Evolutionary conservation across 2,113 vertebrate species (phyloP), one percentile per base, ranked within the genome.

Genomic region (Trematocara nigrifrons): DNA sequence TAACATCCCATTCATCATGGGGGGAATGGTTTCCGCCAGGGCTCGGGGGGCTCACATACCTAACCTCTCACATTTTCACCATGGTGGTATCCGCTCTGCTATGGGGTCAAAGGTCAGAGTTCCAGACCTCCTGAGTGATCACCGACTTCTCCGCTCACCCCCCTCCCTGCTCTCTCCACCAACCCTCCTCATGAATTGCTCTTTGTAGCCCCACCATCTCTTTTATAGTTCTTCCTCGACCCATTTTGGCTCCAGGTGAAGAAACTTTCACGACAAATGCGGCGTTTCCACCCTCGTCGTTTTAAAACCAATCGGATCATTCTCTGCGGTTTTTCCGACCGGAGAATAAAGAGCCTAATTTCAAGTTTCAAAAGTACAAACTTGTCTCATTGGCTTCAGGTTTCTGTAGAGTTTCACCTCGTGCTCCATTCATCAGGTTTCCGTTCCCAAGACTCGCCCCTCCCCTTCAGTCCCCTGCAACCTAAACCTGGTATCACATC

Each of bases 1-100:
- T 96, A 95, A 96, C 95, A 96, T 95, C 95, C 95, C 94, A 95
- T 97, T 96, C 92, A 96, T 95, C 93, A 96, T 86, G 94, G 90
- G 92, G 92, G 93, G 94, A 91, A 89, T 77, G 89, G 96, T 95
- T 96, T 96, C 95, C 94, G 89, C 93, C 84, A 86, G 87, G 87
- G 87, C 90, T 91, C 79, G 38, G 90, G 90, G 92, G 91, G 93
- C 90, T 92, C 87, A 61, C 95, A 95, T 93, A 93, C 93, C 89
- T 94, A 85, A 92, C 89, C 93, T 91, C 91, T 91, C 91, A 90
- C 95, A 95, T 93, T 94, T 95, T 96, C 95, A 95, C 92, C 93
- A 94, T 93, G 92, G 94, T 95, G 91, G 92, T 93, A 95, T 95
- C 93, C 93, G 92, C 95, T 91, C 88, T 38, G 54, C 91, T 91